Evolutionary conservation across 2,797 vertebrate genomes (phyloP).

Genomic region (Coluber constrictor): DNA sequence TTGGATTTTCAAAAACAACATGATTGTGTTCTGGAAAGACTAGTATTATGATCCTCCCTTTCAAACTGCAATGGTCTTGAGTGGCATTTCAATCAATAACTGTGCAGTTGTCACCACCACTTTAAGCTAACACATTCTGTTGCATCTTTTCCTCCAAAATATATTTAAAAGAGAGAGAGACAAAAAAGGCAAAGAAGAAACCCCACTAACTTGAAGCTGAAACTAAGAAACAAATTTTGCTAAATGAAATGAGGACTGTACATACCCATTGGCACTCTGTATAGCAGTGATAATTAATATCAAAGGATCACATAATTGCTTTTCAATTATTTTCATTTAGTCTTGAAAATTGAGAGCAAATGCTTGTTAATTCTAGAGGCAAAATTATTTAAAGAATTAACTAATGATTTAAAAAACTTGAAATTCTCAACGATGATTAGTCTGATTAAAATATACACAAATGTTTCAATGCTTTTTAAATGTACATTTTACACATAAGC

Average conservation of each 20-base stretch:
- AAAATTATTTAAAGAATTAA: neutral
- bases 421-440: neutral
- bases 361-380: slow-evolving; percentile 21
- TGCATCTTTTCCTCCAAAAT: slow-evolving; percentile 31
- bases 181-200: slow-evolving; percentile 36
- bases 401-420: neutral
- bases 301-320: slow-evolving; percentile 34
- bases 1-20: no score
- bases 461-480: slow-evolving; percentile 16
- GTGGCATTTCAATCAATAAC: no score
- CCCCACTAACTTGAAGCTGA: slow-evolving; percentile 44
- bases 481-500: neutral
- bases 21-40: no score
- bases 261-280: slow-evolving; percentile 27
- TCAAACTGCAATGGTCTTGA: no score
- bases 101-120: no score
- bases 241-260: slow-evolving; percentile 41
- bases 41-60: no score
- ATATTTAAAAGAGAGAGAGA: slow-evolving; percentile 30
- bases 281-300: slow-evolving; percentile 41
- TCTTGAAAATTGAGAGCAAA: slow-evolving; percentile 18
- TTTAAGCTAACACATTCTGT: no score
- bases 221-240: slow-evolving; percentile 34
- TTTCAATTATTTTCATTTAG: slow-evolving; percentile 41
- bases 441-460: slow-evolving; percentile 38